These are phyloP conservation scores for Tauraco erythrolophus DNA, from an alignment of 2,113 vertebrate species.

Conservation along the genomic window DNA sequence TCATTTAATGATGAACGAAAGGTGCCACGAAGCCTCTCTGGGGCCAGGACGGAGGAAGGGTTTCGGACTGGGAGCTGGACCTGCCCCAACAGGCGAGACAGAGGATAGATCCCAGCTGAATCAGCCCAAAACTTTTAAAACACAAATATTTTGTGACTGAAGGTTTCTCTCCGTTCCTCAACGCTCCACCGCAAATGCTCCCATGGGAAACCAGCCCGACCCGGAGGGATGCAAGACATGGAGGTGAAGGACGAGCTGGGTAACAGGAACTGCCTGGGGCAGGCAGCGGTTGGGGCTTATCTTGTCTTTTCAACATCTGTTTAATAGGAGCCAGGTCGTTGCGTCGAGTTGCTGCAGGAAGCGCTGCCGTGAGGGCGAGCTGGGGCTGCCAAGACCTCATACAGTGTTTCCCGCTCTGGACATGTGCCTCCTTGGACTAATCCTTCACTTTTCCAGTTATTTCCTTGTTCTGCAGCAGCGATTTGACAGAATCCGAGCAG, in stretches of 20 bases:
- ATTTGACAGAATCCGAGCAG: neutral
- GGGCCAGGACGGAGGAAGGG: neutral
- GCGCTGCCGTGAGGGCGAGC: rapidly evolving
- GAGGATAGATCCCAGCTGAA: neutral
- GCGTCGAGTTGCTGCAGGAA: neutral
- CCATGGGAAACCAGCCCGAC: neutral
- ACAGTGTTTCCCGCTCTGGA: neutral
- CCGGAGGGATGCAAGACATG: neutral
- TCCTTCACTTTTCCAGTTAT: neutral
- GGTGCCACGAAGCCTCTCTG: neutral
- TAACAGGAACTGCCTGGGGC: neutral
- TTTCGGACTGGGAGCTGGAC: neutral
- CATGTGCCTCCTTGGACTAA: neutral
- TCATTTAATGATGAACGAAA: neutral
- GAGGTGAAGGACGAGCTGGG: neutral
- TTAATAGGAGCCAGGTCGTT: neutral
- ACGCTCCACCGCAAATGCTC: neutral
- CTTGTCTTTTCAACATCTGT: neutral
- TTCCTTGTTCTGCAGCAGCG: neutral
- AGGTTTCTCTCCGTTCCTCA: neutral
- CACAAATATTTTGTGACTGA: neutral
- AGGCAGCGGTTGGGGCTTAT: neutral
- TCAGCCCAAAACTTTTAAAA: neutral
- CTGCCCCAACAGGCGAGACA: neutral
- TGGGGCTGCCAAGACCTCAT: neutral